These are phyloP conservation scores for Karalla daura DNA, from an alignment of 2,797 vertebrate species.

Conservation along the genomic window DNA sequence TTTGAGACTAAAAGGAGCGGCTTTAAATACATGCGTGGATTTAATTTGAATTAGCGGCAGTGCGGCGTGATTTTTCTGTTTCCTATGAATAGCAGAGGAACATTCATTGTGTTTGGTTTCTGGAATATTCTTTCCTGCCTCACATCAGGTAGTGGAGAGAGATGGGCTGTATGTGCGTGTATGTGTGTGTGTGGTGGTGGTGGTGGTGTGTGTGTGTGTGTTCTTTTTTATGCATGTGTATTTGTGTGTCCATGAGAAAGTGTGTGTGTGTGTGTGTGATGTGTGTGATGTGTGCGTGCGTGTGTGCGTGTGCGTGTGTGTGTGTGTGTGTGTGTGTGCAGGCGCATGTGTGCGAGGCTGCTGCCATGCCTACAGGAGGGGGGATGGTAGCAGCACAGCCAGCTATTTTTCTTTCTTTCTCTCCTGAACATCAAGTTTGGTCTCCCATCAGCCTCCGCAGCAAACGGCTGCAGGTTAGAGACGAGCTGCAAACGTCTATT, in stretches of 20 bases:
- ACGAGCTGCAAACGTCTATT: conserved; percentile 10
- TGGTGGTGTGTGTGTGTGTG: conserved; percentile 10
- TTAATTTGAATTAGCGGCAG: conserved; percentile 54
- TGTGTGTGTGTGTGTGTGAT: conserved; percentile 33
- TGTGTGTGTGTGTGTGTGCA: conserved; percentile 52
- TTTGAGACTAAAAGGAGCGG: conserved; percentile 30
- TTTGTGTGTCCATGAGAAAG: conserved; percentile 48
- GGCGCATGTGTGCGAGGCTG: conserved; percentile 67
- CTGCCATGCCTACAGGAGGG: conserved; percentile 80
- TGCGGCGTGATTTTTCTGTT: conserved; percentile 46
- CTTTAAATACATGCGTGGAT: conserved; percentile 44
- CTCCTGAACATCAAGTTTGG: conserved; percentile 81
- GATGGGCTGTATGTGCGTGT: conserved; percentile 46
- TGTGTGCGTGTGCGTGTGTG: conserved; percentile 31
- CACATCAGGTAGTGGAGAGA: conserved; percentile 77
- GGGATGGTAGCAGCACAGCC: conserved; percentile 79
- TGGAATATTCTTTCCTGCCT: conserved; percentile 79
- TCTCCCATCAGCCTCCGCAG: conserved; percentile 67
- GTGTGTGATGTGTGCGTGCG: conserved; percentile 44
- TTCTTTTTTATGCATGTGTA: conserved; percentile 44
- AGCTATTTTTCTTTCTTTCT: conserved; percentile 81
- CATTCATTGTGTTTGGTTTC: conserved; percentile 78
- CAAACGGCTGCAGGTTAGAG: conserved; percentile 50
- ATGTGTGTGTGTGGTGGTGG: conserved; percentile 8
- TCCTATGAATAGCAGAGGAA: conserved; percentile 55